These are phyloP conservation scores for Poeciliopsis turrubarensis DNA, from an alignment of 2,113 vertebrate species.

Conservation along the genomic window DNA sequence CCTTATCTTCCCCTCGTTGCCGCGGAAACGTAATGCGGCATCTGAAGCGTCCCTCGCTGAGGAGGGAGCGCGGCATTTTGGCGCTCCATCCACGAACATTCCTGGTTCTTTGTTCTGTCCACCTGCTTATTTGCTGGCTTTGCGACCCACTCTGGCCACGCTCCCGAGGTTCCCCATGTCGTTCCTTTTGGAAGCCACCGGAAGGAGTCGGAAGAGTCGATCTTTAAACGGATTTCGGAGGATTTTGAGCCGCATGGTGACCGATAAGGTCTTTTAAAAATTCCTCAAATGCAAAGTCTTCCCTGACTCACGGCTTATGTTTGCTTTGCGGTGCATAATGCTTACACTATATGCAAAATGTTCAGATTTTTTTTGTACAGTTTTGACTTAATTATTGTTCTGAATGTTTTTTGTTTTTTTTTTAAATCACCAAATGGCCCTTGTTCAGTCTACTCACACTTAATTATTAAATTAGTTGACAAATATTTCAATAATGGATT, in stretches of 20 bases:
- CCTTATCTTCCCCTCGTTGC: slow-evolving; percentile 39
- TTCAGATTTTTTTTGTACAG: too few relatives aligned
- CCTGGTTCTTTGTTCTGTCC: slow-evolving; percentile 45
- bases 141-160: slow-evolving; percentile 17
- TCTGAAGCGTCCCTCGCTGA: slow-evolving; percentile 49
- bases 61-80: slow-evolving; percentile 37
- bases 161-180: slow-evolving; percentile 18
- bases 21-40: slow-evolving; percentile 60
- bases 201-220: background rate
- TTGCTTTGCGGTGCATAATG: background rate
- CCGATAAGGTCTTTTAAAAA: too few relatives aligned
- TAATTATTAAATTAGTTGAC: too few relatives aligned
- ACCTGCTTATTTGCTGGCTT: slow-evolving; percentile 39
- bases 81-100: slow-evolving; percentile 33
- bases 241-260: background rate
- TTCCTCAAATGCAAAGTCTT: too few relatives aligned
- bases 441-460: too few relatives aligned
- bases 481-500: too few relatives aligned
- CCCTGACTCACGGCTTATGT: background rate
- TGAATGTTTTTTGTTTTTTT: too few relatives aligned
- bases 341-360: too few relatives aligned
- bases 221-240: background rate
- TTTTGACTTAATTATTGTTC: too few relatives aligned
- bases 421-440: too few relatives aligned
- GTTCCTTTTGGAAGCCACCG: background rate